Conservation (phyloP, 2,797 vertebrate species). For the Synanceia verrucosa region DNA sequence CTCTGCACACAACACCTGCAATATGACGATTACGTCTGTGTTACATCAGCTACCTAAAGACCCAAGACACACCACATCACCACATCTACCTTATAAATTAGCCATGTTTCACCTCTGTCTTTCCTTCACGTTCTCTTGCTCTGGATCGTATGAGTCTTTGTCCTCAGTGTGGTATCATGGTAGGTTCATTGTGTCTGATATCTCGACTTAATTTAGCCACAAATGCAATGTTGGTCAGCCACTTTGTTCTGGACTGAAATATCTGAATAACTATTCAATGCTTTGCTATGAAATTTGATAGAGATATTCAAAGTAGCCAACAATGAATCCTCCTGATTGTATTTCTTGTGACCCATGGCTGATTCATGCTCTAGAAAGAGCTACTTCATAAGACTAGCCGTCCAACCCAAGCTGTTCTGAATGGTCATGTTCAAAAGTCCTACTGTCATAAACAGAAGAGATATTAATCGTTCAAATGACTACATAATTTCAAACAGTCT, state of each 20-base stretch:
- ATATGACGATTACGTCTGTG: constrained; percentile 15
- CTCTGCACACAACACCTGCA: constrained; percentile 1
- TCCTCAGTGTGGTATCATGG: background rate
- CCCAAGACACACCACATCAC: background rate
- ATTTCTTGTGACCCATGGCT: background rate
- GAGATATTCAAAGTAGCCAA: background rate
- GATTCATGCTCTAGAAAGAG: background rate
- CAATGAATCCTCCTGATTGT: background rate
- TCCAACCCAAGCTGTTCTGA: background rate
- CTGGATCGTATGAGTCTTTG: background rate
- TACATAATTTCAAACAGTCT: background rate
- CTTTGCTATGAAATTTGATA: background rate
- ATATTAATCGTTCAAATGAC: background rate
- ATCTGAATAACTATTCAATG: background rate
- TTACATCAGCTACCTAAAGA: constrained; percentile 30
- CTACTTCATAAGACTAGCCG: background rate
- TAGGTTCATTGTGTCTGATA: background rate
- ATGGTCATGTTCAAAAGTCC: background rate
- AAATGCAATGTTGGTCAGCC: background rate
- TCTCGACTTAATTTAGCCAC: background rate
- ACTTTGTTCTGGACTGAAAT: background rate
- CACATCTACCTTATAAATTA: background rate
- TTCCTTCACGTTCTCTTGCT: background rate
- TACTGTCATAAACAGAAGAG: background rate
- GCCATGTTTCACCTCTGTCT: background rate